Percentiles rank a stretch among this genome's conserved stretches.
Evolutionary conservation across 2,113 vertebrate genomes (phyloP).

Genomic region (Cryptotis parvus): DNA sequence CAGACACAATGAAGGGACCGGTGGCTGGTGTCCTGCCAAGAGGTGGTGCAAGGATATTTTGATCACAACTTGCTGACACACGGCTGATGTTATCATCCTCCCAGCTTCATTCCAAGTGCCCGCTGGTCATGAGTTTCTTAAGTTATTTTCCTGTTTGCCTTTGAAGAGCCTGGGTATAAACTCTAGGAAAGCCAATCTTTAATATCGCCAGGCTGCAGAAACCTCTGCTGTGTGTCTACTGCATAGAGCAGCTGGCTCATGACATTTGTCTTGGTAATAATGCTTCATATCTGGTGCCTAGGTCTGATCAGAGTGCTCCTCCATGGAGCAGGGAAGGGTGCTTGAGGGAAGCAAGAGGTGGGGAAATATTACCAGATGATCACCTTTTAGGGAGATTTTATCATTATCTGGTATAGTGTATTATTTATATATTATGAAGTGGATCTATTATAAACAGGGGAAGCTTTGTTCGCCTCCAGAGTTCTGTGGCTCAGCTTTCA

Average conservation of each 20-base stretch:
- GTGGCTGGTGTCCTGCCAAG: background rate
- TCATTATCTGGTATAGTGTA: slow-evolving; percentile 61
- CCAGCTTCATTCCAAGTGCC: slow-evolving; percentile 28
- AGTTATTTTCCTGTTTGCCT: slow-evolving; percentile 69
- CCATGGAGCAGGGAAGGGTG: background rate
- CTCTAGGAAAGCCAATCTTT: slow-evolving; percentile 56
- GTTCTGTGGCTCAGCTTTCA: slow-evolving; percentile 57
- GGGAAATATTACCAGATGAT: slow-evolving; percentile 24
- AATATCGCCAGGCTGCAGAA: slow-evolving; percentile 67
- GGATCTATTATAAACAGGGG: too few species aligned
- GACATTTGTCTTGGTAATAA: slow-evolving; percentile 77
- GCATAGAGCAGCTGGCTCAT: slow-evolving; percentile 61
- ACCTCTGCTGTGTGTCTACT: slow-evolving; percentile 49
- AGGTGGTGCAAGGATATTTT: background rate
- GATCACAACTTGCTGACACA: background rate
- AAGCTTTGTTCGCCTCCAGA: slow-evolving; percentile 61
- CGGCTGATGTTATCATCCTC: background rate
- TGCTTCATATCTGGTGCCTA: slow-evolving; percentile 54
- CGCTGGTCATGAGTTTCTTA: slow-evolving; percentile 24
- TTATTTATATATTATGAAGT: too few species aligned
- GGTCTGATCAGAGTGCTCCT: slow-evolving; percentile 49
- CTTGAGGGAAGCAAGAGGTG: background rate
- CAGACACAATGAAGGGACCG: background rate
- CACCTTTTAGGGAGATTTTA: slow-evolving; percentile 58
- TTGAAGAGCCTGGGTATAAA: slow-evolving; percentile 53